These are phyloP conservation scores for Calameuta pallipes DNA, from an alignment of 2,888 invertebrate species.

Conservation along the genomic window DNA sequence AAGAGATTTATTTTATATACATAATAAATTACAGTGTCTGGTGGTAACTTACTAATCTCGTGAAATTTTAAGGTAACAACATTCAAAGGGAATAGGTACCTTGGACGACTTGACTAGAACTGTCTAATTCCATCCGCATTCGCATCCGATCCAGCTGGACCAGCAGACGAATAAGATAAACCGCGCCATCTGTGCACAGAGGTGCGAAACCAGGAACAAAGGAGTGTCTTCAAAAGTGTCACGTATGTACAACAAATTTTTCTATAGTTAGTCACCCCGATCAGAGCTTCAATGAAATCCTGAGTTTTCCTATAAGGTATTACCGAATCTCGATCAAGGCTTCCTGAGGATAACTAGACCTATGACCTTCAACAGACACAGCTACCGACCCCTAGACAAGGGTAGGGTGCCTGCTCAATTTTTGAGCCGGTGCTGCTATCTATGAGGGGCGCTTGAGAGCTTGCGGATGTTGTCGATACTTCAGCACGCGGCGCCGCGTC, in stretches of 20 bases:
- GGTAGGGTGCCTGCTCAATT: conserved; percentile 56
- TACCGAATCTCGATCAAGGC: neutral
- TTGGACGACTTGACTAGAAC: neutral
- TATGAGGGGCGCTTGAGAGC: conserved; percentile 44
- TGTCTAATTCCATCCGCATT: neutral
- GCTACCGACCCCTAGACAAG: conserved; percentile 57
- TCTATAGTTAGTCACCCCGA: neutral
- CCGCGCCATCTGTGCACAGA: neutral
- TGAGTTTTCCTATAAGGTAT: neutral
- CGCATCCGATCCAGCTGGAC: neutral
- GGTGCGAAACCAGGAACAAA: neutral
- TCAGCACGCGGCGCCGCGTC: conserved; percentile 12
- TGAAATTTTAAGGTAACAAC: neutral
- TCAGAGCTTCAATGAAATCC: neutral
- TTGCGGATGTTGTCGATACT: conserved; percentile 15
- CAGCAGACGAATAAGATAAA: neutral
- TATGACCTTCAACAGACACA: conserved; percentile 54
- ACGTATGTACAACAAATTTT: neutral
- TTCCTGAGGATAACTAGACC: neutral
- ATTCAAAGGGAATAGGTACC: neutral
- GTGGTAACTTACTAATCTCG: neutral
- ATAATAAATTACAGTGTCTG: conserved; percentile 34
- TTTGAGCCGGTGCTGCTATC: conserved; percentile 49
- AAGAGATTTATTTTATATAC: conserved; percentile 43
- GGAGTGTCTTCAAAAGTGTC: neutral